A percentile compares a stretch with the other conserved stretches of the same genome.
These are phyloP conservation scores for Sceloporus undulatus DNA, from an alignment of 2,113 vertebrate species.

Conservation along the genomic window DNA sequence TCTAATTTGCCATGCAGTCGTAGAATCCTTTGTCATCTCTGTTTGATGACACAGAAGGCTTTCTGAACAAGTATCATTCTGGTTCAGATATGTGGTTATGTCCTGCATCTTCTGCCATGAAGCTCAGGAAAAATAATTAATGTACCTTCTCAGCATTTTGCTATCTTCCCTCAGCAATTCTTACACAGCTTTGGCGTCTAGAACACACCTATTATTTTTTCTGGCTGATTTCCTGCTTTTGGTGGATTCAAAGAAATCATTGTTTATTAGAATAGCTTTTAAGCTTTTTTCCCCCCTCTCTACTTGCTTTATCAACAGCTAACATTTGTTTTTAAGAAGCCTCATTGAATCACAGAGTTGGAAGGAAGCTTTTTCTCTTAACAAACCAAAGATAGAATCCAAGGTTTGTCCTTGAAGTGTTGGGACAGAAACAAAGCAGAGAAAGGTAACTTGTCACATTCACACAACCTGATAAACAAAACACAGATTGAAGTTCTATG, in stretches of 20 bases:
- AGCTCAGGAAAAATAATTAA: background rate
- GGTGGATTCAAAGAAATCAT: background rate
- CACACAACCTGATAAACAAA: too few relatives aligned
- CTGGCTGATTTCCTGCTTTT: background rate
- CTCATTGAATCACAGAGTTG: background rate
- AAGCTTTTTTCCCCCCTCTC: background rate
- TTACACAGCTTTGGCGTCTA: background rate
- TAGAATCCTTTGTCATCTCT: background rate
- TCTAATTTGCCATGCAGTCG: background rate
- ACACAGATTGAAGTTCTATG: too few relatives aligned
- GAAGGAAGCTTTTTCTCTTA: background rate
- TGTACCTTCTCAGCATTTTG: background rate
- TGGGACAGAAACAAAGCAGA: too few relatives aligned
- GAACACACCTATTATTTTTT: background rate
- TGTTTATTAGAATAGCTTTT: background rate
- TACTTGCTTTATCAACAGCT: background rate
- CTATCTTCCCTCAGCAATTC: background rate
- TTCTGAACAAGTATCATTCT: background rate
- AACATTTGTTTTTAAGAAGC: background rate
- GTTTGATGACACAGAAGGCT: background rate
- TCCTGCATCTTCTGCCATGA: background rate
- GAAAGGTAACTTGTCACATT: too few relatives aligned
- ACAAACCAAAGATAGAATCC: too few relatives aligned
- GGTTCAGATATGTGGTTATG: too few relatives aligned
- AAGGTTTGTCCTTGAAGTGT: too few relatives aligned